Evolutionary conservation across 2,113 vertebrate species (phyloP).

Genomic region (Gymnarchus niloticus): DNA sequence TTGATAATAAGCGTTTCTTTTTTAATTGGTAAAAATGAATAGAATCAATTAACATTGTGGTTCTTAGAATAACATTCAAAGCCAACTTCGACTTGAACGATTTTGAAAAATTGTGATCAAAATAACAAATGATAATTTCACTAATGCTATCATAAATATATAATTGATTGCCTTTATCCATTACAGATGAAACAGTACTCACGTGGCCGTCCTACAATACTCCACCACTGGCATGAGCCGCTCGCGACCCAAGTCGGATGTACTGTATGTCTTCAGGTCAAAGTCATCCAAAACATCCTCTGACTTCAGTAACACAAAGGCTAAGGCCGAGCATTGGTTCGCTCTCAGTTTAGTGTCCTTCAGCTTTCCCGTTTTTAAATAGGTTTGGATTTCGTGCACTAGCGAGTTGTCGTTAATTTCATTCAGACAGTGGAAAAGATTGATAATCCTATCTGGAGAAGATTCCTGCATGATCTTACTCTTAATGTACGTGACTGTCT

Average conservation of each 20-base stretch:
- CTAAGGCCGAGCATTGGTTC: background rate
- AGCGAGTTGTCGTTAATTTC: background rate
- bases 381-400: background rate
- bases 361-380: background rate
- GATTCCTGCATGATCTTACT: background rate
- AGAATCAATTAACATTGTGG: too few species aligned
- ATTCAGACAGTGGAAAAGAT: constrained; percentile 9
- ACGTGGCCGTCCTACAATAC: background rate
- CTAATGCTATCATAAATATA: too few species aligned
- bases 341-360: background rate
- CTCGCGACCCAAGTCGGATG: background rate
- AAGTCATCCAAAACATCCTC: background rate
- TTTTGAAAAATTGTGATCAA: too few species aligned
- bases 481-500: background rate
- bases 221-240: background rate
- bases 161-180: background rate
- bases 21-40: too few species aligned
- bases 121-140: too few species aligned
- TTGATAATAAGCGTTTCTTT: too few species aligned
- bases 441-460: constrained; percentile 3
- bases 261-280: constrained; percentile 1
- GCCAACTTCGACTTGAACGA: too few species aligned
- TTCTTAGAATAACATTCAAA: too few species aligned
- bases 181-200: background rate
- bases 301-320: background rate